Conservation (phyloP, 1,140 invertebrate species). For the Episyrphus balteatus region DNA sequence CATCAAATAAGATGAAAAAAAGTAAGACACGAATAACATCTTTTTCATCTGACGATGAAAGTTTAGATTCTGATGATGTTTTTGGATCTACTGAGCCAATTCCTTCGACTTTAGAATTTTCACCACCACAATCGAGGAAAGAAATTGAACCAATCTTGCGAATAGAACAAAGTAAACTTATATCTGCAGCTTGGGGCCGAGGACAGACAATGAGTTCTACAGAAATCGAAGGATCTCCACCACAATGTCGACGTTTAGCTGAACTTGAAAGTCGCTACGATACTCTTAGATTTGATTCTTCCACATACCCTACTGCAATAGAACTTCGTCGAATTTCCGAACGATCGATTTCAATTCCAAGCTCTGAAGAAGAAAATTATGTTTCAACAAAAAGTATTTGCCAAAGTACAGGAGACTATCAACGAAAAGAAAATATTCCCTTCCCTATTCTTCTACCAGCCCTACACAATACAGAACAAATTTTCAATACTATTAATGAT, state of each 20-base stretch:
- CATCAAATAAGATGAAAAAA: slow-evolving; percentile 37
- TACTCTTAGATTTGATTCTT: slow-evolving; percentile 47
- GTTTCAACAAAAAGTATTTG: slow-evolving; percentile 34
- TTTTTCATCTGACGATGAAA: slow-evolving; percentile 59
- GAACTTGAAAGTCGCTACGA: slow-evolving; percentile 48
- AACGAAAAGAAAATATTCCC: slow-evolving; percentile 45
- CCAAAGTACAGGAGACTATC: slow-evolving; percentile 46
- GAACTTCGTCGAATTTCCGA: slow-evolving; percentile 55
- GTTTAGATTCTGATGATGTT: slow-evolving; percentile 57
- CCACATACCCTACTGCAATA: slow-evolving; percentile 42
- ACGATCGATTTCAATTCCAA: slow-evolving; percentile 56
- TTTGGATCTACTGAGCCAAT: slow-evolving; percentile 58
- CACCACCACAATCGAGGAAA: slow-evolving; percentile 55
- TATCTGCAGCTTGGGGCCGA: slow-evolving; percentile 50
- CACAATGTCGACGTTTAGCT: slow-evolving; percentile 47
- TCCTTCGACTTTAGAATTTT: slow-evolving; percentile 53
- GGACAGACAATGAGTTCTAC: slow-evolving; percentile 62
- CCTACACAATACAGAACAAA: too few relatives aligned
- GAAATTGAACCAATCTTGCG: slow-evolving; percentile 58
- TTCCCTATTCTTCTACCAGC: slow-evolving; percentile 47
- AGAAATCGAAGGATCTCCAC: slow-evolving; percentile 58
- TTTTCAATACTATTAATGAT: too few relatives aligned
- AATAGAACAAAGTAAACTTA: slow-evolving; percentile 54
- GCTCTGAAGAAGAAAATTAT: slow-evolving; percentile 51
- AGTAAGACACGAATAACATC: slow-evolving; percentile 56